Percentiles rank a stretch among this genome's conserved stretches.
Conservation (phyloP, 2,888 invertebrate genomes). For the Brenthis hecate region DNA sequence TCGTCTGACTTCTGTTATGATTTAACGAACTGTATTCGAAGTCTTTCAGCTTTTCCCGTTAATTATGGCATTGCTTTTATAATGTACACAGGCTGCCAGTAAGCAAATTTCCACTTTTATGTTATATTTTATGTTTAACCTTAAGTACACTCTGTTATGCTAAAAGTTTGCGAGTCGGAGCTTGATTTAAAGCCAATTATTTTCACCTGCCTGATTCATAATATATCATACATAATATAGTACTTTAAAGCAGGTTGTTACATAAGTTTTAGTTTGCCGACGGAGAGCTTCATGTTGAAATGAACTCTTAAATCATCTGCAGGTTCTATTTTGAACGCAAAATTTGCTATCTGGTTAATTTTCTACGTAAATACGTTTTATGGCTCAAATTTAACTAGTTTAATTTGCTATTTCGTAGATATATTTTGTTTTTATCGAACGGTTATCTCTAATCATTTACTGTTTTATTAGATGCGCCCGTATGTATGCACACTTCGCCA, state of each 20-base stretch:
- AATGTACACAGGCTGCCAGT: slow-evolving; percentile 43
- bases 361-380: slow-evolving; percentile 29
- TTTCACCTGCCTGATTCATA: slow-evolving; percentile 36
- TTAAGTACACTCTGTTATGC: slow-evolving; percentile 35
- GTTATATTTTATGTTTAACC: slow-evolving; percentile 29
- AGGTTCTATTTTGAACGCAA: slow-evolving; percentile 33
- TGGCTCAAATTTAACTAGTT: slow-evolving; percentile 6
- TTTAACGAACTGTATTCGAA: slow-evolving; percentile 71
- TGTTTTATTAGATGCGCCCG: slow-evolving; percentile 88
- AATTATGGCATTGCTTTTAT: slow-evolving; percentile 61
- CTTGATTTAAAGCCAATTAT: slow-evolving; percentile 36
- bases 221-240: slow-evolving; percentile 31
- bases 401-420: slow-evolving; percentile 13
- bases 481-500: slow-evolving; percentile 87
- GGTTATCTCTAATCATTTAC: neutral
- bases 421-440: neutral
- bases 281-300: slow-evolving; percentile 37
- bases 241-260: slow-evolving; percentile 31
- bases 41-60: slow-evolving; percentile 57
- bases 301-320: slow-evolving; percentile 41
- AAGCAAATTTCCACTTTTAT: slow-evolving; percentile 30
- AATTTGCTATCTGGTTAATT: slow-evolving; percentile 33
- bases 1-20: slow-evolving; percentile 74
- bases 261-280: slow-evolving; percentile 39
- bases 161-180: slow-evolving; percentile 33